Evolutionary conservation across 2,888 invertebrate species (phyloP), one percentile per base, ranked within the genome.

Genomic region (Latrodectus hesperus): DNA sequence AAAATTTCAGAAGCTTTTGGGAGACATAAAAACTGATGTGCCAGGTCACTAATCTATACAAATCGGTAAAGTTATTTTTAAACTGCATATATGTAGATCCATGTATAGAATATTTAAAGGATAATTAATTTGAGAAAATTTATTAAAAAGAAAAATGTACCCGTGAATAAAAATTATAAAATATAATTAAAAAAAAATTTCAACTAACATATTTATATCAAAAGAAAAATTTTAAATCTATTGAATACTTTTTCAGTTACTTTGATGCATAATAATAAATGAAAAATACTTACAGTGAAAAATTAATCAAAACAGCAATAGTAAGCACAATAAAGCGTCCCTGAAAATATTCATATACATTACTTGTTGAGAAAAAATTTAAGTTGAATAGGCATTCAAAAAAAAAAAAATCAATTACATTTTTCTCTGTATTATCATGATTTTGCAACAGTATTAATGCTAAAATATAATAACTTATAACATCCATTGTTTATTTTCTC

Each of bases 281-380:
- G 11, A 14, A 17, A 8, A 12, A 22, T 68, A 77, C 87, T 82
- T 74, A 87, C 87, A 72, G 22, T 51, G 78, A 55, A 17, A 87
- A 55, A 53, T 87, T 87, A 14, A 87, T 49, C 11, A 82, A 14
- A 68, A 87, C 82, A 10, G 87, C 78, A 71, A 87, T 26, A 16
- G 55, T 53, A 5, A 87, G 74, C 52, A 82, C 60, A 64, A 93
- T 90, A 91, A 94, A 92, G 65, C 94, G 92, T 84, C 93, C 93
- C 91, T 93, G 91, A 71, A 68, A 65, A 4, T 22, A 72, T 49
- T n/a, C 6, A 38, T 38, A 38, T 6, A 38, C 6, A 38, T 38
- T 38, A 38, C 4, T 38, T 38, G 38, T 38, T 22, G 1, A 38
- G n/a, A 38, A 38, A 38, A 38, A 38, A 6, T 4, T 38, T 38